phyloP scores from a whole-genome alignment of 2,113 vertebrate genomes.

The Mobula birostris region DNA sequence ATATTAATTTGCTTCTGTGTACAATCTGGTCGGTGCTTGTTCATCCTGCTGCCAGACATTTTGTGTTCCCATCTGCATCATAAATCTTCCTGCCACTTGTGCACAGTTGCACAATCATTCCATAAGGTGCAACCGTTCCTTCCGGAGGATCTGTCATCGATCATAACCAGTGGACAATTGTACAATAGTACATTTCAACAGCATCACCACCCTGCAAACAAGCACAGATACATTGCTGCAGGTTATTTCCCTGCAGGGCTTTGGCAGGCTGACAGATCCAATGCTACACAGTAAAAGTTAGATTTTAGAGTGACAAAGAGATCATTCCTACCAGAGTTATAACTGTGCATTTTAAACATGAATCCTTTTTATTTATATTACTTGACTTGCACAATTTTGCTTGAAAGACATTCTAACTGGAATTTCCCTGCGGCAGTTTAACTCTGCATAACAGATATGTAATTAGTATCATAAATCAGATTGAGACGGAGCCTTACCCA shows the following conservation, averaged over 20 bases:
- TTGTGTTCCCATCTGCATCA: constrained; percentile 38
- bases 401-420: not conserved
- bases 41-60: constrained; percentile 31
- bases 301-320: constrained; percentile 37
- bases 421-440: not conserved
- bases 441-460: not conserved
- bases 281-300: constrained; percentile 43
- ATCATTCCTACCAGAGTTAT: not conserved
- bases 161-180: constrained; percentile 37
- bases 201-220: constrained; percentile 35
- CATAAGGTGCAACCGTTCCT: constrained; percentile 34
- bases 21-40: not conserved
- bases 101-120: constrained; percentile 44
- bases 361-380: constrained; percentile 12
- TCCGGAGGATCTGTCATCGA: constrained; percentile 38
- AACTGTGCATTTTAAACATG: not conserved
- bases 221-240: constrained; percentile 37
- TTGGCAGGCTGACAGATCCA: constrained; percentile 37
- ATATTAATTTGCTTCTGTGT: not conserved
- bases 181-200: constrained; percentile 35
- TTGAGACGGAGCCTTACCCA: not conserved
- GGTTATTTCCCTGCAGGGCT: constrained; percentile 19
- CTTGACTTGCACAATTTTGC: not conserved
- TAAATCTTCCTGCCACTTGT: constrained; percentile 42
- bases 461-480: not conserved